Percentiles rank a stretch among this genome's conserved stretches.
phyloP scores from a whole-genome alignment of 2,888 invertebrate genomes.

The Helleia helle region DNA sequence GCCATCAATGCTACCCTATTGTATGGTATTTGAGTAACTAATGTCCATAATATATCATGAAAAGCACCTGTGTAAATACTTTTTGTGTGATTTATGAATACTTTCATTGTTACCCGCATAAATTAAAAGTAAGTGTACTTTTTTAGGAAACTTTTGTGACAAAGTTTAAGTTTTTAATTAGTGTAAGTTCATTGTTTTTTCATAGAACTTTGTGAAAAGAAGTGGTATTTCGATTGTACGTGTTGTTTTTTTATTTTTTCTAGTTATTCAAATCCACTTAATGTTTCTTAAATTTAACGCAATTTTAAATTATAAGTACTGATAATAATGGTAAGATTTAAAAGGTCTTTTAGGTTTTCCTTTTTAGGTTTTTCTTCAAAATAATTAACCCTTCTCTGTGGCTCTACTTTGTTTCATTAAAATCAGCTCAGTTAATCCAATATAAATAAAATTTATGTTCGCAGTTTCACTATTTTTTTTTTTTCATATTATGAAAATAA shows the following conservation, averaged over 20 bases:
- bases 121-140: neutral
- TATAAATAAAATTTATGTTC: too few species aligned
- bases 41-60: constrained; percentile 50
- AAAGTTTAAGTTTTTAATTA: neutral
- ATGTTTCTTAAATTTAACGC: constrained; percentile 1
- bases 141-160: neutral
- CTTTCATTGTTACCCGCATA: neutral
- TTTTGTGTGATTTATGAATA: constrained; percentile 40
- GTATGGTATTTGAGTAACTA: constrained; percentile 47
- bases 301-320: too few species aligned
- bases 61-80: constrained; percentile 51
- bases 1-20: constrained; percentile 43
- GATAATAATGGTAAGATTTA: too few species aligned
- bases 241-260: too few species aligned
- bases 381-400: too few species aligned
- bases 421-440: too few species aligned
- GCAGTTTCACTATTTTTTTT: too few species aligned
- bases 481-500: too few species aligned
- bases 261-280: too few species aligned
- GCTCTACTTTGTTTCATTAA: too few species aligned
- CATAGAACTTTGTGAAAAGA: neutral
- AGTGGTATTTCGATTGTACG: neutral
- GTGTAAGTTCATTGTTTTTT: neutral
- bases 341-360: too few species aligned
- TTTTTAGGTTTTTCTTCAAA: too few species aligned